phyloP scores from a whole-genome alignment of 2,888 invertebrate species.

The Rutpela maculata region DNA sequence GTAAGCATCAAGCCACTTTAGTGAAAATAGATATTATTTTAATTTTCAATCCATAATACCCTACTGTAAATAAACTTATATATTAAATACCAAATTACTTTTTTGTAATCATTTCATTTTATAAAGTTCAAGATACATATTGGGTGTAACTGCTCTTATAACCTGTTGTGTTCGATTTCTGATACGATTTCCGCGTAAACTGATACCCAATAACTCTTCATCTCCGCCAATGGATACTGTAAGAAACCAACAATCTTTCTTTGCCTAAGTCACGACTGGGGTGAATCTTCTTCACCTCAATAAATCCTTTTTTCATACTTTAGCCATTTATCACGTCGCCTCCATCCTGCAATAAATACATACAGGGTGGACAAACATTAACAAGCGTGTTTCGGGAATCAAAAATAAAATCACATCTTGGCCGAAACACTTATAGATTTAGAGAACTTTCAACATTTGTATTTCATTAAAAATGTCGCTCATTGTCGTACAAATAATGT shows the following conservation, averaged over 20 bases:
- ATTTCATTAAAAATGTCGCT: no score
- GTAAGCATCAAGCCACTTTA: no score
- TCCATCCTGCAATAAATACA: conserved; percentile 37
- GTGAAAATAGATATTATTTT: no score
- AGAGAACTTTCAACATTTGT: no score
- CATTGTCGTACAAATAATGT: no score
- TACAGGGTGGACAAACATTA: conserved; percentile 15
- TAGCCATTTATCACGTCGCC: conserved; percentile 33
- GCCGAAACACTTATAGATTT: no score
- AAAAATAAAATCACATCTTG: no score
- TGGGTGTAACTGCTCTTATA: background rate
- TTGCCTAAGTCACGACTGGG: conserved; percentile 56
- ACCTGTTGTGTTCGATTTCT: background rate
- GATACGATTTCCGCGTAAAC: background rate
- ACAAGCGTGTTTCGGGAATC: background rate
- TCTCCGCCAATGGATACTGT: conserved; percentile 10
- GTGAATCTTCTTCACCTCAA: conserved; percentile 45
- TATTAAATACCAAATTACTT: no score
- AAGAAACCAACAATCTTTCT: conserved; percentile 20
- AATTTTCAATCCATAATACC: no score
- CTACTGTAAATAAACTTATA: no score
- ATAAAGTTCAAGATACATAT: background rate
- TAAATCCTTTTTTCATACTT: conserved; percentile 38
- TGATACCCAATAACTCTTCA: background rate
- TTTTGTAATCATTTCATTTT: no score